Conservation (phyloP, 2,113 vertebrate genomes). For the Acanthochromis polyacanthus region DNA sequence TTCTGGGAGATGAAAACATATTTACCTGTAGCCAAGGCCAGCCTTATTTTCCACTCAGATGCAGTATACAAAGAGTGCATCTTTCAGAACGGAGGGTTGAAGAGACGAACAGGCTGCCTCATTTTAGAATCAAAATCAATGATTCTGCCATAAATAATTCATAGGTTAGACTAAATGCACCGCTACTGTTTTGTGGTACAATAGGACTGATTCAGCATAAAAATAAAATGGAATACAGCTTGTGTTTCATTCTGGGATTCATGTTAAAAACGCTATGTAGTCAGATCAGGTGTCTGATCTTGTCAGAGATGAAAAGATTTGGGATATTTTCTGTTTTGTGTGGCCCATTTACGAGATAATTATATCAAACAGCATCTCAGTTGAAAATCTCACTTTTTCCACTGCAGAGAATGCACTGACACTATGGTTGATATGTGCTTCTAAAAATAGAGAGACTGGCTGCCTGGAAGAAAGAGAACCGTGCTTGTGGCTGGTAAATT, state of each 20-base stretch:
- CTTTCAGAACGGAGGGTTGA: constrained; percentile 15
- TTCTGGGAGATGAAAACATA: constrained; percentile 38
- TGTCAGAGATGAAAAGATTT: not conserved
- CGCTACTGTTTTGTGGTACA: constrained; percentile 23
- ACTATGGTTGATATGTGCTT: not conserved
- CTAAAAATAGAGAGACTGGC: constrained; percentile 2
- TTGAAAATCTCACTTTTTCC: not conserved
- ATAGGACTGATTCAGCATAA: constrained; percentile 50
- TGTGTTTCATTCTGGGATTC: constrained; percentile 24
- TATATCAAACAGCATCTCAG: not conserved
- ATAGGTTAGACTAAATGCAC: constrained; percentile 27
- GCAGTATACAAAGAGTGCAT: constrained; percentile 3
- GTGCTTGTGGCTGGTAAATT: not conserved
- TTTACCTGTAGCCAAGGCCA: constrained; percentile 29
- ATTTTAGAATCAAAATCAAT: constrained; percentile 60
- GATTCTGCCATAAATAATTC: constrained; percentile 66
- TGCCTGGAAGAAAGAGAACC: not conserved
- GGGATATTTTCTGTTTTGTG: not conserved
- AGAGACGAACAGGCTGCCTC: constrained; percentile 18
- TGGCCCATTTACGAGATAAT: constrained; percentile 17
- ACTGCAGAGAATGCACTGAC: not conserved
- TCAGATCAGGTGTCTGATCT: constrained; percentile 31
- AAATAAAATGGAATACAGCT: constrained; percentile 20
- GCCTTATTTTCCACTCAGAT: constrained; percentile 43
- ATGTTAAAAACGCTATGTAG: constrained; percentile 12